Percentiles rank a stretch among this genome's conserved stretches.
Evolutionary conservation across 2,113 vertebrate genomes (phyloP).

Genomic region (Neodontobutis hainanensis): DNA sequence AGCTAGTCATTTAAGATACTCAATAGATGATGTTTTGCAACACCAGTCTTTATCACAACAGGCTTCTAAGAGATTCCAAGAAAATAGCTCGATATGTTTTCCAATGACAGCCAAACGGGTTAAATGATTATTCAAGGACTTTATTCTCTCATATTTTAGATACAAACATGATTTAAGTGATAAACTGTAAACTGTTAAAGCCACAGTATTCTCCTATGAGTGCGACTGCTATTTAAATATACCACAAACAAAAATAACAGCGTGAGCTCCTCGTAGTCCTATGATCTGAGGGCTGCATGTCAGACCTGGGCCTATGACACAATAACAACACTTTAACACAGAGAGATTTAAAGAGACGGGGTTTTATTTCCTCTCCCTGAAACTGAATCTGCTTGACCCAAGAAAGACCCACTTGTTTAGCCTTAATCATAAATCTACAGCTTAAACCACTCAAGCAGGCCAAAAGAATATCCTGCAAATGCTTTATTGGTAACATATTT

Average conservation of each 20-base stretch:
- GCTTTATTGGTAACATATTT: slow-evolving; percentile 38
- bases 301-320: slow-evolving; percentile 28
- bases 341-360: slow-evolving; percentile 27
- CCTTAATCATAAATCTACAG: slow-evolving; percentile 35
- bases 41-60: slow-evolving; percentile 28
- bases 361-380: slow-evolving; percentile 35
- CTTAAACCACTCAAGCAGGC: slow-evolving; percentile 29
- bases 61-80: not conserved
- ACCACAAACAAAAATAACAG: slow-evolving; percentile 33
- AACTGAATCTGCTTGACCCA: slow-evolving; percentile 55
- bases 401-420: slow-evolving; percentile 23
- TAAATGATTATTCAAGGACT: not conserved
- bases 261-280: slow-evolving; percentile 26
- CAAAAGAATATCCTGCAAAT: slow-evolving; percentile 32
- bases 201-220: slow-evolving; percentile 1
- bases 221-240: slow-evolving; percentile 11
- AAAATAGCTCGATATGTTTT: not conserved
- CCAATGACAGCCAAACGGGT: not conserved
- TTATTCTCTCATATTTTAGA: not conserved
- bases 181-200: not conserved
- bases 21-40: slow-evolving; percentile 34
- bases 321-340: slow-evolving; percentile 27
- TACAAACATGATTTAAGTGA: too few relatives aligned
- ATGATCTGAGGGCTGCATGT: slow-evolving; percentile 39
- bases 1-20: slow-evolving; percentile 23